Evolutionary conservation across 2,113 vertebrate species (phyloP).

Genomic region (Ploceus nigricollis): DNA sequence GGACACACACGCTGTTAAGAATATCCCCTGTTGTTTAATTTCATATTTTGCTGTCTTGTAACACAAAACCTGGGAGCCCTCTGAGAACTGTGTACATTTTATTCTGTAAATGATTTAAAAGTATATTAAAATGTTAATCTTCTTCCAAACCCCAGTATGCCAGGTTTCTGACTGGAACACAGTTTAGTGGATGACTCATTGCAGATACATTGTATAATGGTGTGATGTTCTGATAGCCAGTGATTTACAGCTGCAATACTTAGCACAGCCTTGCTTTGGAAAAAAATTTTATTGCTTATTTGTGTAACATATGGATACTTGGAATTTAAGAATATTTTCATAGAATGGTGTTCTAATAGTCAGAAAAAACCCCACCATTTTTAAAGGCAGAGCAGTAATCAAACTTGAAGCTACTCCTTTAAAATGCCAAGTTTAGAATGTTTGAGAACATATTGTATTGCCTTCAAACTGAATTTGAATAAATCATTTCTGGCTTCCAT

Average conservation of each 20-base stretch:
- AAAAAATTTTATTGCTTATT: slow-evolving; percentile 11
- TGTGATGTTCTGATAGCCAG: background rate
- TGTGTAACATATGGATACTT: background rate
- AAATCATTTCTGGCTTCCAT: background rate
- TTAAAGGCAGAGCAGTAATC: background rate
- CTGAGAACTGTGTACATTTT: background rate
- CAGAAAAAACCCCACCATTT: background rate
- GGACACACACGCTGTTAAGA: background rate
- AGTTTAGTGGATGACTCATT: slow-evolving; percentile 17
- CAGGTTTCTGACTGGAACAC: slow-evolving; percentile 40
- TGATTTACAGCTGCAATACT: slow-evolving; percentile 27
- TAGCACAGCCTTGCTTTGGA: slow-evolving; percentile 1
- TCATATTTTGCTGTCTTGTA: background rate
- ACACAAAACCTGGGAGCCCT: background rate
- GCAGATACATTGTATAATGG: background rate
- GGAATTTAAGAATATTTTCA: slow-evolving; percentile 5
- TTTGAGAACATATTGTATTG: background rate
- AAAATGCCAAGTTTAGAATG: background rate
- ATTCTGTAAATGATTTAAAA: background rate
- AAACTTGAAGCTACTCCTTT: background rate
- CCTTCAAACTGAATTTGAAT: background rate
- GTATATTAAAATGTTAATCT: slow-evolving; percentile 32
- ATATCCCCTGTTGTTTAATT: background rate
- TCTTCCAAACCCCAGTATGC: background rate
- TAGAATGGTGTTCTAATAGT: background rate